phyloP scores from a whole-genome alignment of 2,113 vertebrate genomes.

The Pseudois nayaur region DNA sequence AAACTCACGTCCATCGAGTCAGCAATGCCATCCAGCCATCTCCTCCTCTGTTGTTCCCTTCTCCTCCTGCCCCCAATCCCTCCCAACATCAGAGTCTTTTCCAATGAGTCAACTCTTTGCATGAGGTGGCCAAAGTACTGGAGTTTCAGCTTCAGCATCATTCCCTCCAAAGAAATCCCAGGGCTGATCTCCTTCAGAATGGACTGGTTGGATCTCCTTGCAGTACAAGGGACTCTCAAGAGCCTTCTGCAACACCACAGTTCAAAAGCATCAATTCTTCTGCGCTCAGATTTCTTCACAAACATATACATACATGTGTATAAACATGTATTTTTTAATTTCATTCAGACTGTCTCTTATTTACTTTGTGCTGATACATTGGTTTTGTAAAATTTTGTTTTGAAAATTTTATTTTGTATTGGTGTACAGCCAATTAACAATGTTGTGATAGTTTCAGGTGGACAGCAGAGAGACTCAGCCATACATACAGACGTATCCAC shows the following conservation, averaged over 20 bases:
- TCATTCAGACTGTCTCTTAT: background rate
- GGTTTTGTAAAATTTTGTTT: background rate
- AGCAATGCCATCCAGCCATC: too few species aligned
- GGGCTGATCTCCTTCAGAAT: too few species aligned
- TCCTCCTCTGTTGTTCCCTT: too few species aligned
- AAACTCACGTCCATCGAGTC: rapidly evolving
- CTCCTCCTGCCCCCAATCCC: too few species aligned
- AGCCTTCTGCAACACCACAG: too few species aligned
- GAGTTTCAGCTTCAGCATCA: too few species aligned
- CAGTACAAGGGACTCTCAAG: too few species aligned
- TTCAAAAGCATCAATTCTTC: too few species aligned
- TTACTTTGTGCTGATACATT: background rate
- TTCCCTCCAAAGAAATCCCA: rapidly evolving
- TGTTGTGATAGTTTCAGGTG: background rate
- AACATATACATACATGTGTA: background rate
- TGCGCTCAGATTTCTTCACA: background rate
- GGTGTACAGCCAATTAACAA: background rate
- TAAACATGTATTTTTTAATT: background rate
- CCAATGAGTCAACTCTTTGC: too few species aligned
- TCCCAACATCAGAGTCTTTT: too few species aligned
- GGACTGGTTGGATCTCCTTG: too few species aligned
- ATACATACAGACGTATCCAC: background rate
- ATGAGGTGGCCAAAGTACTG: too few species aligned
- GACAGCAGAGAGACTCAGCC: background rate
- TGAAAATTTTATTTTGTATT: background rate